Percentiles rank a stretch among this genome's conserved stretches.
Evolutionary conservation across 2,888 invertebrate genomes (phyloP).

Genomic region (Epinotia bilunana): DNA sequence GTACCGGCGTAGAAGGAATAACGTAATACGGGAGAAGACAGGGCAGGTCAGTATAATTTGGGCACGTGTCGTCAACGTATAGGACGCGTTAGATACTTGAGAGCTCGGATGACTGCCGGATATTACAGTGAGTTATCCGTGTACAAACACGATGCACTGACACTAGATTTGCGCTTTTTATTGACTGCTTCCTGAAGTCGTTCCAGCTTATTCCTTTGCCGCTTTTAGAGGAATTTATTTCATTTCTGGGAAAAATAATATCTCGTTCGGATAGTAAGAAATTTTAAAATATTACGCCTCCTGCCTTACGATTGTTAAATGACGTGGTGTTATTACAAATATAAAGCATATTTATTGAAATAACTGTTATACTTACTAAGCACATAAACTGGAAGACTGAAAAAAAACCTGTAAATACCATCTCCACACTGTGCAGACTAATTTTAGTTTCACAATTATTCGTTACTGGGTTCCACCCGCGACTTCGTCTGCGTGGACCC

Average conservation of each 20-base stretch:
- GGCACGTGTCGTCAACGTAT: slow-evolving; percentile 53
- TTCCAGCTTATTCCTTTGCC: slow-evolving; percentile 22
- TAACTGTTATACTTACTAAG: no score
- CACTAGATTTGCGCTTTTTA: slow-evolving; percentile 37
- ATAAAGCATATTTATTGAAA: no score
- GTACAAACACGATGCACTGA: slow-evolving; percentile 48
- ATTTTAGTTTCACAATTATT: no score
- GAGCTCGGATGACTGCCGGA: slow-evolving; percentile 59
- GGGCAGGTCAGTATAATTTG: slow-evolving; percentile 49
- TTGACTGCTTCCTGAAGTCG: slow-evolving; percentile 25
- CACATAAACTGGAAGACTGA: no score
- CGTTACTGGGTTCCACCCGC: no score
- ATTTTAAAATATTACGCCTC: not conserved
- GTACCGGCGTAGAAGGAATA: slow-evolving; percentile 47
- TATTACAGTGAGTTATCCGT: slow-evolving; percentile 60
- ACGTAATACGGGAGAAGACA: slow-evolving; percentile 50
- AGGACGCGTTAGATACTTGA: slow-evolving; percentile 61
- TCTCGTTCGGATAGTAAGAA: not conserved
- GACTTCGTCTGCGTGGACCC: no score
- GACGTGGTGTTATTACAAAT: no score
- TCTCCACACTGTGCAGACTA: no score
- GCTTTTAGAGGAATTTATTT: slow-evolving; percentile 4
- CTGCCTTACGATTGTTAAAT: not conserved
- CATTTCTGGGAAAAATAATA: not conserved
- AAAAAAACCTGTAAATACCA: no score